These are phyloP conservation scores for Sebastes hopkinsi DNA, from an alignment of 2,797 vertebrate species.

Conservation along the genomic window DNA sequence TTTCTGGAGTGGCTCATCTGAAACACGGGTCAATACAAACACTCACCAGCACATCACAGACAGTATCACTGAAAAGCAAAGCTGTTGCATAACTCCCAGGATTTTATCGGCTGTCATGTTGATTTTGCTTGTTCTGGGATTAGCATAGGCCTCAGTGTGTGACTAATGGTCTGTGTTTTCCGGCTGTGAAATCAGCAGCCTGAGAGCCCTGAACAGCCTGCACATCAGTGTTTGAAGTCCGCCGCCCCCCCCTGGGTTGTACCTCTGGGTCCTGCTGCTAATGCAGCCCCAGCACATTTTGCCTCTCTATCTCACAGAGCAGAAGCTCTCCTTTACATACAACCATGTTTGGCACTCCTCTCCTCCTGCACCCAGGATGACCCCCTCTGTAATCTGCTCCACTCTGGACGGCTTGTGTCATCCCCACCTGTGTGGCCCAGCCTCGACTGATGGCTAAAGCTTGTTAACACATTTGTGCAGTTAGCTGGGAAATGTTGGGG, in stretches of 20 bases:
- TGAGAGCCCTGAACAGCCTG: slow-evolving; percentile 49
- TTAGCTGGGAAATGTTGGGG: slow-evolving; percentile 53
- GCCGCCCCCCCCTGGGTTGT: slow-evolving; percentile 6
- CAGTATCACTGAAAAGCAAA: slow-evolving; percentile 63
- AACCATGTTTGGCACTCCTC: slow-evolving; percentile 47
- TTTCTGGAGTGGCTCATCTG: slow-evolving; percentile 66
- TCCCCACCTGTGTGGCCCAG: slow-evolving; percentile 33
- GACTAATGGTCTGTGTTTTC: slow-evolving; percentile 76
- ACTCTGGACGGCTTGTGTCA: slow-evolving; percentile 27
- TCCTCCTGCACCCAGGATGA: slow-evolving; percentile 37
- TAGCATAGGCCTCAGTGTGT: slow-evolving; percentile 70
- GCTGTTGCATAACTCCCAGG: slow-evolving; percentile 57
- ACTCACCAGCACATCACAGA: slow-evolving; percentile 70
- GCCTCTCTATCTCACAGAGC: slow-evolving; percentile 34
- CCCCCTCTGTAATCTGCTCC: slow-evolving; percentile 38
- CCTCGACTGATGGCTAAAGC: slow-evolving; percentile 63
- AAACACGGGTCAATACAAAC: slow-evolving; percentile 75
- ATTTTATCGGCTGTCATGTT: slow-evolving; percentile 75
- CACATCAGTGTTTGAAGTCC: slow-evolving; percentile 59
- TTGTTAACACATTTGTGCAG: slow-evolving; percentile 78
- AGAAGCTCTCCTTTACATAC: slow-evolving; percentile 55
- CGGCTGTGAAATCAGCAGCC: slow-evolving; percentile 66
- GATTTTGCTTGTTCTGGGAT: slow-evolving; percentile 71
- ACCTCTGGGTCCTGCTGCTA: slow-evolving; percentile 52
- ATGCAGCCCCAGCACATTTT: slow-evolving; percentile 52